Evolutionary conservation across 2,797 vertebrate species (phyloP).

Genomic region (Phaenicophaeus curvirostris): DNA sequence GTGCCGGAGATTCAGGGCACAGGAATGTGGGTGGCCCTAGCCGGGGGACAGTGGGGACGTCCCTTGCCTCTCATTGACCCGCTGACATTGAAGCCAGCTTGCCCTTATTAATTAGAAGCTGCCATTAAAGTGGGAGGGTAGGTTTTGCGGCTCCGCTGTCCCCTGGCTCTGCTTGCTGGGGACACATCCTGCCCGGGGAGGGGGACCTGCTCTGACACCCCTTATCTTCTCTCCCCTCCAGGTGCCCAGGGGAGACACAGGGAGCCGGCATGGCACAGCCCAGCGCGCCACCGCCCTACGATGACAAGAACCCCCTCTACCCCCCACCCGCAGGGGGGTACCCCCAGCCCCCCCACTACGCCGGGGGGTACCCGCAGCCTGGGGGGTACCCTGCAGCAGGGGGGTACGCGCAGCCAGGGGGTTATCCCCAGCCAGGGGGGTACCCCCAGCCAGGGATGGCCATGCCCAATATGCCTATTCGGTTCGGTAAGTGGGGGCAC

Average conservation of each 20-base stretch:
- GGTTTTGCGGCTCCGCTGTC: not conserved
- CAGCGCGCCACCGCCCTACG: conserved; percentile 85
- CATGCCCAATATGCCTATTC: conserved; percentile 73
- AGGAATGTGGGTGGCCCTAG: not conserved
- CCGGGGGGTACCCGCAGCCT: conserved; percentile 63
- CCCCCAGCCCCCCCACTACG: conserved; percentile 57
- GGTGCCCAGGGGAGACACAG: not conserved
- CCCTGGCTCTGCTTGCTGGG: accelerated
- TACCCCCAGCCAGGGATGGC: conserved; percentile 38
- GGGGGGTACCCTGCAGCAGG: conserved; percentile 43
- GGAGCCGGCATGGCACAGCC: conserved; percentile 79
- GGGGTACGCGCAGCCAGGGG: not conserved
- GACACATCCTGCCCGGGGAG: accelerated
- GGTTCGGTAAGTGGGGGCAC: conserved; percentile 68
- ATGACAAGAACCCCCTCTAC: conserved; percentile 83
- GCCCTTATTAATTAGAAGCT: not conserved
- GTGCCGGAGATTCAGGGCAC: not conserved
- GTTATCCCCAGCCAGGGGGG: conserved; percentile 58
- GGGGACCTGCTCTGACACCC: not conserved
- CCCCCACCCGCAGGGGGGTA: conserved; percentile 69
- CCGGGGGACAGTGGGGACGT: not conserved
- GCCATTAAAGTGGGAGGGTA: conserved; percentile 14
- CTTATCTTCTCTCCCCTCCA: not conserved
- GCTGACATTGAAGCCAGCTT: not conserved
- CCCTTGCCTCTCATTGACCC: not conserved